Percentiles rank a stretch among this genome's conserved stretches.
Evolutionary conservation across 1,140 invertebrate species (phyloP).

Genomic region (Euura lappo): DNA sequence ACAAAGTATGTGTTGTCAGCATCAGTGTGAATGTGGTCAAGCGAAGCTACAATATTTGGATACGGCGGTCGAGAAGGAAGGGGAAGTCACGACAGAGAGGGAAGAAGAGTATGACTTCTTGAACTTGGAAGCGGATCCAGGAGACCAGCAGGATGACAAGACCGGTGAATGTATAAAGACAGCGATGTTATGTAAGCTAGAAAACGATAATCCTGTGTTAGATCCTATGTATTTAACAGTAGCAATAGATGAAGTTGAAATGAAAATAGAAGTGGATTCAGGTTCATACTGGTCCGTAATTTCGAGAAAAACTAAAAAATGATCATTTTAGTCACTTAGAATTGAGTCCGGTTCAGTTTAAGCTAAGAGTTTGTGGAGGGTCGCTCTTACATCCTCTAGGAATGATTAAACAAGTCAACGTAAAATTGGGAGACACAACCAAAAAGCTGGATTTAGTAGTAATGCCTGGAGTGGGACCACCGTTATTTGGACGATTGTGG

Average conservation of each 20-base stretch:
- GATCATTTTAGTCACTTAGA: too few relatives aligned
- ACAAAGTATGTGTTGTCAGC: too few relatives aligned
- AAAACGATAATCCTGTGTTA: constrained; percentile 10
- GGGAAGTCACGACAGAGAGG: not conserved
- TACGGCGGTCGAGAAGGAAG: not conserved
- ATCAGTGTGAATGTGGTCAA: not conserved
- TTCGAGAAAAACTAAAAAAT: not conserved
- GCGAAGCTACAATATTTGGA: not conserved
- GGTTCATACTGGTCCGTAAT: constrained; percentile 2
- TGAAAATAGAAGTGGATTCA: constrained; percentile 14
- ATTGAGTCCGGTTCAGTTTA: not conserved
- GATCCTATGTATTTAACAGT: constrained; percentile 18
- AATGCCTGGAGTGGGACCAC: not conserved
- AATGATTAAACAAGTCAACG: not conserved
- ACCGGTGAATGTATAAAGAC: not conserved
- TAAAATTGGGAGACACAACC: too few relatives aligned
- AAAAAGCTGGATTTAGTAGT: not conserved
- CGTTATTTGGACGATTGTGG: constrained; percentile 14
- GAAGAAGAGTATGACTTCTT: constrained; percentile 12
- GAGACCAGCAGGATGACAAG: constrained; percentile 2
- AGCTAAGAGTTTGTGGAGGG: not conserved
- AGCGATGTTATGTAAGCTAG: not conserved
- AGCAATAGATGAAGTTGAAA: not conserved
- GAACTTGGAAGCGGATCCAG: constrained; percentile 3
- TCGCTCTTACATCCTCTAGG: not conserved